Evolutionary conservation across 2,113 vertebrate genomes (phyloP), one percentile per base, ranked within the genome.

Genomic region (Perognathus longimembris): DNA sequence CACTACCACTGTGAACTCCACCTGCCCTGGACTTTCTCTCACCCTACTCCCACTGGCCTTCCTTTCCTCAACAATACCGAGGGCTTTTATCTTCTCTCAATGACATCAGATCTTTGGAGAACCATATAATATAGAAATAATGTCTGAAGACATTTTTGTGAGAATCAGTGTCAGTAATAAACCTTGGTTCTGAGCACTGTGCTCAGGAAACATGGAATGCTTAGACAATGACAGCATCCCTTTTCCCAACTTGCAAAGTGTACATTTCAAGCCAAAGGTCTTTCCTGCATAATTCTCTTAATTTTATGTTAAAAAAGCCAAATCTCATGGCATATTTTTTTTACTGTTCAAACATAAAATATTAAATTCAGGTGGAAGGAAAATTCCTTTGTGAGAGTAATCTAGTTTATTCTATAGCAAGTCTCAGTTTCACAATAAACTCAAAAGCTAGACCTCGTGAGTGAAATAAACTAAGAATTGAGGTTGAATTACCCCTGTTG

Each of bases 221-320:
- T 70, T 86, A 59, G 91, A 95, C 95, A 94, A 88, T 96, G 93
- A 96, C 83, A 94, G 50, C 57, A 94, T 50, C 32, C 95, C 77
- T 36, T 93, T 96, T 97, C 67, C 85, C 54, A 80, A 94, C 63
- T 36, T 61, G 76, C 70, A 95, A 94, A 85, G 45, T 85, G 1
- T 86, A 76, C 40, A 63, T 90, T 92, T 90, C 75, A 91, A 95
- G 85, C 36, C 42, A 34, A 86, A 91, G 40, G n/a, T 7, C 7
- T 85, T 91, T 92, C 79, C 40, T 92, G 57, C 11, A 88, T 73
- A 79, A 76, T 45, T 83, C 73, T 84, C 59, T 84, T 74, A 89
- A 88, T 32, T 92, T 95, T 73, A 91, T 79, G 45, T 94, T 93
- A 93, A 94, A 95, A 94, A n/a, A 92, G 59, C 82, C 86, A 88